Base-by-base conservation (phyloP, 2,888 invertebrate genomes). In the Diogma glabrata region DNA sequence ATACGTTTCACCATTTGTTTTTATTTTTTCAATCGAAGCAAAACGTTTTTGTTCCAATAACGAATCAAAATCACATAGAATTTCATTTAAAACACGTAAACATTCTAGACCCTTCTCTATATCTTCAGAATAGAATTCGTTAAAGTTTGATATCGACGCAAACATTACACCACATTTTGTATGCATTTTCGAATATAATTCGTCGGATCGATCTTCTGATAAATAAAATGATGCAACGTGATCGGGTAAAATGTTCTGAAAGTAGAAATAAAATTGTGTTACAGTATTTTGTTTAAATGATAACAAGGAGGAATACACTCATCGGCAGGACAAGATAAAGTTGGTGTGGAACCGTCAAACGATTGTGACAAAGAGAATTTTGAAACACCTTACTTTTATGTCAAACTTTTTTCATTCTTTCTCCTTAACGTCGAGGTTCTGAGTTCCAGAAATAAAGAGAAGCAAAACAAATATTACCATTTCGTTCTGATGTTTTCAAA, bases 101-200 rank as follows among this genome's bases (percentile, higher is more conserved):
- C 97, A 97, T 67, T 97, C 97, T 64, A 96, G 89, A 16, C 96
- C 97, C 67, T 95, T 94, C 74, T 96, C 94, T 43, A 88, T 87
- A 65, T 91, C 91, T 70, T 97, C 97, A 1, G 93, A 92, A 74
- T 97, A 99, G 72, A 97, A 97, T 70, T 96, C 94, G 56, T 92
- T 87, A 70, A 96, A 97, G 73, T 96, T 96, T 3, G 96, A 91
- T 60, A 97, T 95, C 51, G 94, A 93, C 8, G 95, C 96, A 72
- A 99, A 99, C 82, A 96, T 86, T 2, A 97, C 93, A 38, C 94
- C 94, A 51, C 89, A 82, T 58, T 85, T 82, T 49, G 62, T 64
- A 55, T 70, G 70, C 62, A 63, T 69, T 56, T 69, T 67, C 19
- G 70, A 68, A 54, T 71, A 69, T 12, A 71, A 62, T 54, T 70